Conservation (phyloP, 1,140 invertebrate genomes). For the Drosophila parvula region DNA sequence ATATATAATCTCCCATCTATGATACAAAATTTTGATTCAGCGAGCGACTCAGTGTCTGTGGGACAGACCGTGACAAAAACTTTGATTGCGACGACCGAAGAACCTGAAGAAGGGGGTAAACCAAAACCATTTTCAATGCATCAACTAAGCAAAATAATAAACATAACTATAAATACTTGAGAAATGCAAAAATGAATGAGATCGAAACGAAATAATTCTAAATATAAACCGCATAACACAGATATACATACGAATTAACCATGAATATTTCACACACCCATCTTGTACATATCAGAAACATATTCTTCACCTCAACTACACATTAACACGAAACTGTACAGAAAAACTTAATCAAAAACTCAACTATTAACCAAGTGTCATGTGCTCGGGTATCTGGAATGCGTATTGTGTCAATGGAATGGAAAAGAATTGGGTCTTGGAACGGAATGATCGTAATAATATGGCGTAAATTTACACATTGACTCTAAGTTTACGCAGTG, state of each 20-base stretch:
- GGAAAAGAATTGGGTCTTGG: background rate
- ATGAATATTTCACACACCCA: constrained; percentile 22
- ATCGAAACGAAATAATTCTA: constrained; percentile 35
- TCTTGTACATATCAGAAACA: constrained; percentile 29
- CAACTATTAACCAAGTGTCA: constrained; percentile 33
- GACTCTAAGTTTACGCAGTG: constrained; percentile 12
- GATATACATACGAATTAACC: constrained; percentile 21
- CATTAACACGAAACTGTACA: constrained; percentile 33
- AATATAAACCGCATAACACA: constrained; percentile 20
- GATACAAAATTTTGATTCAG: constrained; percentile 59
- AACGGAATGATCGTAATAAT: constrained; percentile 21
- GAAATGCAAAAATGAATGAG: constrained; percentile 33
- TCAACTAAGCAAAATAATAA: constrained; percentile 33
- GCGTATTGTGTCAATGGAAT: constrained; percentile 14
- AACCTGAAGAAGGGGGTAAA: constrained; percentile 77
- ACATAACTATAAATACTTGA: constrained; percentile 24
- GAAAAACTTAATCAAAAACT: constrained; percentile 14
- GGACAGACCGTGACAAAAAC: constrained; percentile 73
- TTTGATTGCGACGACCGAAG: constrained; percentile 68
- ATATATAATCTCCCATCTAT: constrained; percentile 41
- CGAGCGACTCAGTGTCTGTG: constrained; percentile 61
- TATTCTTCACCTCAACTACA: constrained; percentile 2
- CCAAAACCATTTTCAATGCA: constrained; percentile 54
- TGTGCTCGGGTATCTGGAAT: constrained; percentile 19
- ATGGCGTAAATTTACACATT: constrained; percentile 15